Evolutionary conservation across 2,797 vertebrate species (phyloP), one percentile per base, ranked within the genome.

Genomic region (Phaenicophaeus curvirostris): DNA sequence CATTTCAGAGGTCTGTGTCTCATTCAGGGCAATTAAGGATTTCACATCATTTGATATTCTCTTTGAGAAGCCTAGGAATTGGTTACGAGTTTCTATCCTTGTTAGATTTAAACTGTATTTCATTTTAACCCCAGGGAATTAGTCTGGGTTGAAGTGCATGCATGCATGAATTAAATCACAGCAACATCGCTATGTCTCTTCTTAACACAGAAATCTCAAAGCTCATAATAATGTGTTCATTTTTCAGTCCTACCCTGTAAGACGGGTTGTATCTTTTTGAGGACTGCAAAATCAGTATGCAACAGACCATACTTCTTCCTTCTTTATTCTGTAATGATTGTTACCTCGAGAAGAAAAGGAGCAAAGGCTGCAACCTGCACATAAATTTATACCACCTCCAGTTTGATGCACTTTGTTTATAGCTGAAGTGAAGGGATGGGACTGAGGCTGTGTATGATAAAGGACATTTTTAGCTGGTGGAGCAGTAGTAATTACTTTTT

Each of bases 1-100:
- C 21, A 14, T 92, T 83, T 94, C 23, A 59, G 11, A 61, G 77
- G 33, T 42, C 78, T 80, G 58, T 77, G 55, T 88, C 33, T 69
- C 72, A 69, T 69, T 92, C 76, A 63, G 50, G 44, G 58, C 62
- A 93, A 62, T 93, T 93, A 93, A 93, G n/a, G 44, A 62, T 91
- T 91, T 93, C 75, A 41, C 3, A 2, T 93, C 41, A 67, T 94
- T 92, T 93, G 46, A 82, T 76, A 90, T 74, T 93, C 65, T 90
- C 69, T 87, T 87, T 77, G 41, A 91, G 76, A 86, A 87, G 63
- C 37, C 54, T 58, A 83, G 73, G 66, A 84, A 79, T 48, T 80
- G 73, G 76, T 54, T 90, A 71, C 0, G 2, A 80, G 67, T 78
- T 87, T 86, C 54, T 68, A 61, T 15, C 62, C 50, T 54, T 87